Evolutionary conservation across 2,113 vertebrate genomes (phyloP), one percentile per base, ranked within the genome.

Genomic region (Fregetta grallaria): DNA sequence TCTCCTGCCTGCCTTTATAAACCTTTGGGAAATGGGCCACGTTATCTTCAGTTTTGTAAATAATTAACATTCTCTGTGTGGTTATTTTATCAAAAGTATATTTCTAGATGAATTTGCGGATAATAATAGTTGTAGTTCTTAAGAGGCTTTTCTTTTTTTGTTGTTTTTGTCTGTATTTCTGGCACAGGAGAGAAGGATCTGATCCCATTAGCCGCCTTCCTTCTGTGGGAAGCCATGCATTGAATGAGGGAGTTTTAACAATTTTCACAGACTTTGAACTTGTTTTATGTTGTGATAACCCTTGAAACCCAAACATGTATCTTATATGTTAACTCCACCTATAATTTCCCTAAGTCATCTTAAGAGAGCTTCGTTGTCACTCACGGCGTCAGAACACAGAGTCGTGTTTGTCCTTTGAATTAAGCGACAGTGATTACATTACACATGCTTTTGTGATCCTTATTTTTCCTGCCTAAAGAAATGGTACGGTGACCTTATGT

Each of bases 41-140:
- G 4, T 89, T 96, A 89, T 89, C 67, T 75, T 84, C 45, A 67
- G 8, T 89, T 81, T 74, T 66, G 25, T 45, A n/a, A 96, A 91
- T 82, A 85, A 95, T 94, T 91, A 93, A n/a, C 6, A 2, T 34
- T 62, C 23, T 79, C 19, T 25, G 27, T 50, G n/a, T 55, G 11
- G 18, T 53, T 71, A 38, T 90, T 85, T 82, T 73, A 74, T 83
- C 47, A n/a, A 36, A 53, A 76, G 22, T 7, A 11, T 34, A n/a
- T 47, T 92, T 95, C 56, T 84, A 63, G 92, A 86, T 80, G 44
- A 65, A 93, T 75, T 49, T 83, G 19, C 0, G 0, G 65, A 59
- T 92, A 67, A 58, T 40, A 65, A 53, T 17, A 36, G 13, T 42
- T 26, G 7, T 34, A 12, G 19, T 63, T 78, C 40, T 84, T 72